Evolutionary conservation across 2,797 vertebrate species (phyloP).

Genomic region (Pantherophis alleghaniensis): DNA sequence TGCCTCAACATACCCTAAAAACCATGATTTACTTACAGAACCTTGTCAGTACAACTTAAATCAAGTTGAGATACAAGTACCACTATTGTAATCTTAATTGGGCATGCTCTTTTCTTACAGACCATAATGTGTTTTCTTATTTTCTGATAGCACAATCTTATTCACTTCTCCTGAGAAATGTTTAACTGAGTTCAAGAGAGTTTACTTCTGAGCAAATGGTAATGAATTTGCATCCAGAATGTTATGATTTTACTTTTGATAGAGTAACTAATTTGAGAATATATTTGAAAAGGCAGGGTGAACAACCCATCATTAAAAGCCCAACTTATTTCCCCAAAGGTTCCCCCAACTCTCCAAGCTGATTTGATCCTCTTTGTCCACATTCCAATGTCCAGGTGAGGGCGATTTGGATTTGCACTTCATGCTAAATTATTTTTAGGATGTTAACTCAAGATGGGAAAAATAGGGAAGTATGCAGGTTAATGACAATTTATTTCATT

Average conservation of each 20-base stretch:
- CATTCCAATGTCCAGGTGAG: neutral
- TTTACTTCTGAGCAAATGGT: neutral
- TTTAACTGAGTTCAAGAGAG: neutral
- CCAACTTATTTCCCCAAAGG: neutral
- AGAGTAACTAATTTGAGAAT: neutral
- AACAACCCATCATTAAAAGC: neutral
- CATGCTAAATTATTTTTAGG: neutral
- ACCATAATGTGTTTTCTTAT: neutral
- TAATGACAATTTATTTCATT: neutral
- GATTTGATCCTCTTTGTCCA: neutral
- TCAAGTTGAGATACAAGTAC: neutral
- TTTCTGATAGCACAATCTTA: neutral
- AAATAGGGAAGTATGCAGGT: neutral
- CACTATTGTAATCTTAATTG: neutral
- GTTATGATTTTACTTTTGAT: neutral
- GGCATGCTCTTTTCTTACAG: neutral
- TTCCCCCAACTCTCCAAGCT: neutral
- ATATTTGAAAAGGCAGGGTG: neutral
- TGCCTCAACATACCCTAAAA: neutral
- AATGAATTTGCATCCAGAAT: neutral
- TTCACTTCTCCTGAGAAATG: neutral
- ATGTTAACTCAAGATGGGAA: neutral
- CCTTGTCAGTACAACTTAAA: neutral
- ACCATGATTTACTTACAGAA: neutral
- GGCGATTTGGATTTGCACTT: neutral